Base-by-base conservation (phyloP, 2,888 invertebrate genomes). In the Ichneumoninae sp. region DNA sequence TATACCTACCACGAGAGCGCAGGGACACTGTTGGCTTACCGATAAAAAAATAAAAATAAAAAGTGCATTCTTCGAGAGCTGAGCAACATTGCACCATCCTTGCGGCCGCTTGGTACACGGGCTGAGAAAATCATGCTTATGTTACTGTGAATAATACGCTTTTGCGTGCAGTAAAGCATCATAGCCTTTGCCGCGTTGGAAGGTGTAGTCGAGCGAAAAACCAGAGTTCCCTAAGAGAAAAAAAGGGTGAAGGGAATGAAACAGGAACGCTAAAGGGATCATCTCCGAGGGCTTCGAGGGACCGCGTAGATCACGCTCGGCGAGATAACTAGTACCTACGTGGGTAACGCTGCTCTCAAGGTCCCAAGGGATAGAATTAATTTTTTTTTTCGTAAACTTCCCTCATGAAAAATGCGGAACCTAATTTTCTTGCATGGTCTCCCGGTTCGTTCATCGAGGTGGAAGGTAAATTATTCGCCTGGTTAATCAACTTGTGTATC, bases 121-220 rank as follows among this genome's bases (percentile, higher is more conserved):
- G 19, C 69, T 54, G 63, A 44, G 54, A 50, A 71, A 71, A 76
- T 47, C 36, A 44, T 80, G 83, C 80, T 83, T 76, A 76, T 71
- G 71, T 76, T 22, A 33, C 66, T 60, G 70, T 71, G 75, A 80
- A 30, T 80, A 83, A 83, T 83, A 65, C 33, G 71, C 71, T 80
- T 71, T 83, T 47, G 66, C 57, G 80, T 76, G 70, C 83, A 80
- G 70, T 70, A 75, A 79, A 74, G 78, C 83, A 54, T 83, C 74
- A 63, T 44, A 74, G 57, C 57, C 70, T 80, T 83, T 75, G 70
- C 65, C 70, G 52, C 52, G 63, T 74, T 60, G 44, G 40, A 26
- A 52, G 52, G 78, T n/a, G 69, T 68, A 78, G 36, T 47, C 78
- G 69, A 70, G 69, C 60, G 69, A 69, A 47, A 50, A 63, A 79